Conservation (phyloP, 2,113 vertebrate genomes). For the Chaetura pelagica region DNA sequence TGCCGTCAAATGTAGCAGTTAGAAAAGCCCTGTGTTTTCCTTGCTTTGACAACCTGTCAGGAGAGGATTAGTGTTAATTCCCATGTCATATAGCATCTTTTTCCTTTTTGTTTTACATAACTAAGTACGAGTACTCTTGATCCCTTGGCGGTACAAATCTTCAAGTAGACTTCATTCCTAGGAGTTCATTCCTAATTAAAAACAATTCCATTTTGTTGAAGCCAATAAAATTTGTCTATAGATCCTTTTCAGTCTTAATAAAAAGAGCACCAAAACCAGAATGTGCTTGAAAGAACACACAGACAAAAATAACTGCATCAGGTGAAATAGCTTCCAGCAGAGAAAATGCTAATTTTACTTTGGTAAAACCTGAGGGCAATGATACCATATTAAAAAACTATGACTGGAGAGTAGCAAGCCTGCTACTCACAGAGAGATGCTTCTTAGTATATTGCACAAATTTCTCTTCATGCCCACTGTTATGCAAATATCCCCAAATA, state of each 20-base stretch:
- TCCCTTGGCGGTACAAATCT: neutral
- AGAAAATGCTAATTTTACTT: neutral
- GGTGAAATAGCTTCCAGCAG: neutral
- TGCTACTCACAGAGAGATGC: neutral
- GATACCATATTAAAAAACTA: neutral
- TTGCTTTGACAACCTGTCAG: conserved; percentile 39
- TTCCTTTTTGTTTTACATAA: conserved; percentile 10
- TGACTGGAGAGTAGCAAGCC: neutral
- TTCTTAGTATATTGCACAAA: neutral
- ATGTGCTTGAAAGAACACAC: neutral
- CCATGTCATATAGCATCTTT: neutral
- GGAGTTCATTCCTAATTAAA: neutral
- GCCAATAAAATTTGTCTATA: neutral
- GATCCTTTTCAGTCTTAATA: neutral
- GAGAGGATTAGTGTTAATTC: conserved; percentile 41
- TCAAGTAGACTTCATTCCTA: conserved; percentile 1
- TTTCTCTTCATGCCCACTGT: neutral
- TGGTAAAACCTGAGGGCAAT: neutral
- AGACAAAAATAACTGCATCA: neutral
- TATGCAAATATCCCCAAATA: neutral
- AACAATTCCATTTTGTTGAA: neutral
- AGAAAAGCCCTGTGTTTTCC: conserved; percentile 1
- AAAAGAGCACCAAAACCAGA: neutral
- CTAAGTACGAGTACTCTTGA: conserved; percentile 37
- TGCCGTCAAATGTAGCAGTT: neutral